phyloP scores from a whole-genome alignment of 2,113 vertebrate genomes.

The Rostratula benghalensis region DNA sequence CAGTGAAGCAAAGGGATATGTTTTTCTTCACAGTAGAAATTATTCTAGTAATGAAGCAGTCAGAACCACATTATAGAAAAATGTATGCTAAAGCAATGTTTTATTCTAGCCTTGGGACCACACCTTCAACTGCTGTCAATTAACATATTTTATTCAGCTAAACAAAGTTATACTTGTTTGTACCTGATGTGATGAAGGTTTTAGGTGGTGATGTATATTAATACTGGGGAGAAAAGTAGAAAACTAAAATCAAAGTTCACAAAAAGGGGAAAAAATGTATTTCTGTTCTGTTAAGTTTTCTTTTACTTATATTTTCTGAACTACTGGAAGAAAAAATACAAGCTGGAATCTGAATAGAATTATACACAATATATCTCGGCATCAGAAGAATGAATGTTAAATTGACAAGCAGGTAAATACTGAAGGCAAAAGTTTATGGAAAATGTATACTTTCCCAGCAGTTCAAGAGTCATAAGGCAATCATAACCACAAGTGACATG shows the following conservation, averaged over 20 bases:
- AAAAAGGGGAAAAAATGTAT: neutral
- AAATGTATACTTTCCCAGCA: neutral
- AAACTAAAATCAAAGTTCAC: neutral
- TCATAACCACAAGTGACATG: neutral
- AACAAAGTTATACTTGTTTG: neutral
- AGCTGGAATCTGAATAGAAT: neutral
- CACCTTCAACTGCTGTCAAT: neutral
- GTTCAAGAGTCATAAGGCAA: neutral
- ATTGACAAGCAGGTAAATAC: slow-evolving; percentile 5
- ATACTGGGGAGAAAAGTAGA: neutral
- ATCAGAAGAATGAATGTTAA: neutral
- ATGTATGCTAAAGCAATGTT: neutral
- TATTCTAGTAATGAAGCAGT: neutral
- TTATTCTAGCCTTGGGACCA: neutral
- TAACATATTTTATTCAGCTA: neutral
- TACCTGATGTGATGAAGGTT: neutral
- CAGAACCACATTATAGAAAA: neutral
- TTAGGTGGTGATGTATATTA: neutral
- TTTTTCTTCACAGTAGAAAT: neutral
- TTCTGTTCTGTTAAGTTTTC: neutral
- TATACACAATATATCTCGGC: neutral
- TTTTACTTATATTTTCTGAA: neutral
- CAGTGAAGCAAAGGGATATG: neutral
- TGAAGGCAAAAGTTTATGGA: neutral
- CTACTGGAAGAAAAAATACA: neutral